These are phyloP conservation scores for Papilio xuthus DNA, from an alignment of 1,140 invertebrate genomes.

Conservation along the genomic window DNA sequence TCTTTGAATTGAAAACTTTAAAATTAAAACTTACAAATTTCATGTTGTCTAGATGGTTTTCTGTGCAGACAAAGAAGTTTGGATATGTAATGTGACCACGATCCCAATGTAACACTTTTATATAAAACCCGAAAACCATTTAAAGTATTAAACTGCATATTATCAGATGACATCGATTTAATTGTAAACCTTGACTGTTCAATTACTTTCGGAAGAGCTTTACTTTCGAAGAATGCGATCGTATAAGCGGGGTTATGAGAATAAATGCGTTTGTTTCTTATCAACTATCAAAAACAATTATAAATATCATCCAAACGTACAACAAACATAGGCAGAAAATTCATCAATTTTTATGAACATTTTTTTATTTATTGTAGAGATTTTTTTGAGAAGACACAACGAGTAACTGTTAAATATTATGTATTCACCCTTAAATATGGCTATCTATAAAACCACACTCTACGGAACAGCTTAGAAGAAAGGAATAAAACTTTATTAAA, in stretches of 20 bases:
- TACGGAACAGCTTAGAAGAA: too few species aligned
- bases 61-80: not conserved
- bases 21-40: slow-evolving; percentile 50
- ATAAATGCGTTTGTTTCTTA: not conserved
- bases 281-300: not conserved
- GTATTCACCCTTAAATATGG: not conserved
- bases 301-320: too few species aligned
- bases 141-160: slow-evolving; percentile 37
- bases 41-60: slow-evolving; percentile 45
- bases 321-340: too few species aligned
- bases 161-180: slow-evolving; percentile 47
- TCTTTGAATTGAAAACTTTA: slow-evolving; percentile 34
- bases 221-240: slow-evolving; percentile 39
- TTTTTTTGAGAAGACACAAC: too few species aligned
- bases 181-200: slow-evolving; percentile 44
- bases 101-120: slow-evolving; percentile 50
- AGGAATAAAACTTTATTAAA: too few species aligned
- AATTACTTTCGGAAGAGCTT: slow-evolving; percentile 42
- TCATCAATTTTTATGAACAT: too few species aligned
- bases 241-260: slow-evolving; percentile 1
- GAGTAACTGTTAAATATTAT: not conserved
- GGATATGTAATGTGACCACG: slow-evolving; percentile 41
- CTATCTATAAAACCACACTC: not conserved
- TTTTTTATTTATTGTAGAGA: too few species aligned
- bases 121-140: slow-evolving; percentile 47